Percentiles rank a stretch among this genome's conserved stretches.
Evolutionary conservation across 2,113 vertebrate species (phyloP).

Genomic region (Narcine bancroftii): DNA sequence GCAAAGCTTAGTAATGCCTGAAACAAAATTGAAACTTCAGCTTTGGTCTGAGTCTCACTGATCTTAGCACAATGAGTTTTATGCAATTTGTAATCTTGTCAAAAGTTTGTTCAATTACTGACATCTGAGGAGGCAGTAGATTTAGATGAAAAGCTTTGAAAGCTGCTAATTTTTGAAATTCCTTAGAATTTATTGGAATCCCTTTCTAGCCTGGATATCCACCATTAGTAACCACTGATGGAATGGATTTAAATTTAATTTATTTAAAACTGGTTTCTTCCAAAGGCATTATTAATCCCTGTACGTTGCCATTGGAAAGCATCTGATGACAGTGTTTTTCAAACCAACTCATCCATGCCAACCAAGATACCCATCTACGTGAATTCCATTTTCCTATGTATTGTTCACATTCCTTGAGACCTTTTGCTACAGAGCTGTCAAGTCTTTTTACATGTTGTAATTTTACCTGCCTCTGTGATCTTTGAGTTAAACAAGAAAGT

Average conservation of each 20-base stretch:
- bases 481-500: no score
- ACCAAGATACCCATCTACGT: no score
- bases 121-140: neutral
- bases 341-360: no score
- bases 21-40: neutral
- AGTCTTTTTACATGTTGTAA: no score
- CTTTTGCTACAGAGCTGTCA: no score
- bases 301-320: neutral
- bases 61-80: neutral
- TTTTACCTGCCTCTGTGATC: no score
- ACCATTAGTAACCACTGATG: neutral
- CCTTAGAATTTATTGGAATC: neutral
- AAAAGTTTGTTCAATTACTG: no score
- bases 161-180: neutral
- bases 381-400: no score
- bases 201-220: neutral
- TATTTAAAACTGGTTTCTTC: neutral
- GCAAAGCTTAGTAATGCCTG: neutral
- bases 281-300: neutral
- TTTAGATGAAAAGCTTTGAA: neutral
- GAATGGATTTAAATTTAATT: slow-evolving; percentile 11
- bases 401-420: no score
- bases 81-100: no score
- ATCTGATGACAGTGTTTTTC: no score
- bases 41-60: neutral